These are phyloP conservation scores for Nemotelus nigrinus DNA, from an alignment of 2,888 invertebrate species.

Conservation along the genomic window DNA sequence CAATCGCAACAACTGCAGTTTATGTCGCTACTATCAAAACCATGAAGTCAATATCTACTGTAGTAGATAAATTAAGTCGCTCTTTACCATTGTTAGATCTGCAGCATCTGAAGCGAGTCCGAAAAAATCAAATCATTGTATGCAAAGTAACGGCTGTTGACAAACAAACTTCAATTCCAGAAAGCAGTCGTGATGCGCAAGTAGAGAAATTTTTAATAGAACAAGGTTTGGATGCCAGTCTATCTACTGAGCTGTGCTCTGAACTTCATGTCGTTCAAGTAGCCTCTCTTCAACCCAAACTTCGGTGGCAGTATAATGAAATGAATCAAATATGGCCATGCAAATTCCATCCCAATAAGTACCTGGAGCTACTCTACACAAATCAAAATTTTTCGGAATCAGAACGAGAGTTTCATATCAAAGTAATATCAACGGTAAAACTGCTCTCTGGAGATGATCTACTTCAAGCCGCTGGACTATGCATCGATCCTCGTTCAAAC, in stretches of 20 bases:
- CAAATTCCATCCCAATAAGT: slow-evolving; percentile 83
- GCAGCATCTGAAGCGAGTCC: slow-evolving; percentile 79
- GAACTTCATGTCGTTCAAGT: slow-evolving; percentile 66
- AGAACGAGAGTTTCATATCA: slow-evolving; percentile 69
- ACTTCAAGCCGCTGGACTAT: slow-evolving; percentile 68
- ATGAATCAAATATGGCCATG: slow-evolving; percentile 79
- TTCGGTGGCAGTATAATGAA: slow-evolving; percentile 73
- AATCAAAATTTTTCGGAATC: slow-evolving; percentile 70
- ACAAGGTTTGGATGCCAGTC: slow-evolving; percentile 4
- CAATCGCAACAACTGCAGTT: slow-evolving; percentile 68
- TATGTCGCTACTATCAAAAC: slow-evolving; percentile 72
- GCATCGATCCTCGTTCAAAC: slow-evolving; percentile 77
- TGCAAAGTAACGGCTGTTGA: slow-evolving; percentile 60
- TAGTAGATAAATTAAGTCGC: slow-evolving; percentile 70
- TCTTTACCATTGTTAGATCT: slow-evolving; percentile 71
- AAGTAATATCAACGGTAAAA: slow-evolving; percentile 68
- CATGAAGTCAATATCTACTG: slow-evolving; percentile 71
- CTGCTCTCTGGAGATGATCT: slow-evolving; percentile 57
- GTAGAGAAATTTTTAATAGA: slow-evolving; percentile 31
- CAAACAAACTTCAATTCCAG: slow-evolving; percentile 62
- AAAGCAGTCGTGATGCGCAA: slow-evolving; percentile 53
- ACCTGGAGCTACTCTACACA: slow-evolving; percentile 74
- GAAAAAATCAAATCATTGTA: slow-evolving; percentile 70
- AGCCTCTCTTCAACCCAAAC: slow-evolving; percentile 71
- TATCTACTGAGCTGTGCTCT: slow-evolving; percentile 51